Percentiles rank a stretch among this genome's conserved stretches.
Evolutionary conservation across 2,888 invertebrate species (phyloP).

Genomic region (Cataglyphis altisquamis): DNA sequence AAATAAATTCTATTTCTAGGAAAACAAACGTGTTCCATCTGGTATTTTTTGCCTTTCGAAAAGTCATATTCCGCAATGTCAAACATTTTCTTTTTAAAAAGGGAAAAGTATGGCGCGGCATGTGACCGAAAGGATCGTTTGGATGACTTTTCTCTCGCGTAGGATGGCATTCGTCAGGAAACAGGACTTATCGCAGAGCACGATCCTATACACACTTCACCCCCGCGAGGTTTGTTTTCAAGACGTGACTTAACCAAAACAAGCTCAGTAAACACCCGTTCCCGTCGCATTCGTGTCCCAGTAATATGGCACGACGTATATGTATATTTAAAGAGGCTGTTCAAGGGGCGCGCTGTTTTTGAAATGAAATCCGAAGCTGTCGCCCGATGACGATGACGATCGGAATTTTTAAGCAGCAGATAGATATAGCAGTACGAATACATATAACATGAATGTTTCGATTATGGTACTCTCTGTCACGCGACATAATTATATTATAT

Average conservation of each 20-base stretch:
- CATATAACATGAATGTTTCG: neutral
- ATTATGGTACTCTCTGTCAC: neutral
- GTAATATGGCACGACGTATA: conserved; percentile 19
- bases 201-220: conserved; percentile 69
- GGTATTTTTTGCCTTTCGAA: conserved; percentile 59
- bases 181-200: conserved; percentile 70
- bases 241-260: conserved; percentile 78
- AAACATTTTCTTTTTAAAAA: conserved; percentile 64
- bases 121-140: conserved; percentile 37
- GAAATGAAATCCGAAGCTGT: conserved; percentile 51
- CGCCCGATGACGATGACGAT: conserved; percentile 46
- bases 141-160: conserved; percentile 51
- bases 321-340: conserved; percentile 47
- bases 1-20: conserved; percentile 51
- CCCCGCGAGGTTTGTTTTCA: conserved; percentile 72
- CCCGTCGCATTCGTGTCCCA: conserved; percentile 31
- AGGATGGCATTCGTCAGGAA: conserved; percentile 70
- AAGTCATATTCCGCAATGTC: conserved; percentile 59
- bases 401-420: conserved; percentile 37
- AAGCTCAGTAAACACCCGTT: conserved; percentile 74
- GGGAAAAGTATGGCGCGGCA: conserved; percentile 63
- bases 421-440: conserved; percentile 4
- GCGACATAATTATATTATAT: neutral
- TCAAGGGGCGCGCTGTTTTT: conserved; percentile 42
- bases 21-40: conserved; percentile 54